Evolutionary conservation across 2,113 vertebrate genomes (phyloP), one percentile per base, ranked within the genome.

Genomic region (Calidris pugnax): DNA sequence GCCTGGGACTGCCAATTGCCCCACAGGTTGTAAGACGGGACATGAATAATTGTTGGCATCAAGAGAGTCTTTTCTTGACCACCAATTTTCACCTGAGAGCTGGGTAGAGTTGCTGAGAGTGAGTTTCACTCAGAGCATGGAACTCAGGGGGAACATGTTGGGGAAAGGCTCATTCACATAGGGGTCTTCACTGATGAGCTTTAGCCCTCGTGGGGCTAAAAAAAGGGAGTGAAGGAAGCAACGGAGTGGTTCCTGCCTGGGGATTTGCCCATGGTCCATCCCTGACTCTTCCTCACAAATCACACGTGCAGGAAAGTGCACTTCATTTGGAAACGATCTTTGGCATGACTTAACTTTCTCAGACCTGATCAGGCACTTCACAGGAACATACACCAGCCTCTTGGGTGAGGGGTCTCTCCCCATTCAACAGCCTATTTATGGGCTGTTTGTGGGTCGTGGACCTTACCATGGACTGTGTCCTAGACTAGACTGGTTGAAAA

Each of bases 1-100:
- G 62, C 10, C 19, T 45, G 14, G 73, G 37, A 57, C 37, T 79
- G 35, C 24, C 0, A 0, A 12, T 24, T 64, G 30, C 33, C 17
- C 35, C n/a, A 33, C 19, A n/a, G 53, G 12, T 85, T 66, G 14
- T 79, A 57, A 73, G 28, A 39, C 17, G 32, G 45, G 53, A 30
- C 12, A 6, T 20, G 14, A 85, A 28, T 37, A 62, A 35, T 5
- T 84, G 13, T 33, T 51, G 85, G 11, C 50, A 66, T 57, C 43
- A 64, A 56, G 51, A 85, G 9, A 6, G 18, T 68, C 30, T 77
- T 82, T 43, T 72, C 67, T 48, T 57, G 41, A 32, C 30, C 7
- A 17, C 55, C 20, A 26, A 2, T 35, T 87, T 80, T 94, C 48
- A 67, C 56, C n/a, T 10, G 59, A 84, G 76, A 71, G 20, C 17